A percentile compares a stretch with the other conserved stretches of the same genome.
Conservation (phyloP, 30 jellyfish, hydroid and myxozoan species). For the Aurelia sp. region DNA sequence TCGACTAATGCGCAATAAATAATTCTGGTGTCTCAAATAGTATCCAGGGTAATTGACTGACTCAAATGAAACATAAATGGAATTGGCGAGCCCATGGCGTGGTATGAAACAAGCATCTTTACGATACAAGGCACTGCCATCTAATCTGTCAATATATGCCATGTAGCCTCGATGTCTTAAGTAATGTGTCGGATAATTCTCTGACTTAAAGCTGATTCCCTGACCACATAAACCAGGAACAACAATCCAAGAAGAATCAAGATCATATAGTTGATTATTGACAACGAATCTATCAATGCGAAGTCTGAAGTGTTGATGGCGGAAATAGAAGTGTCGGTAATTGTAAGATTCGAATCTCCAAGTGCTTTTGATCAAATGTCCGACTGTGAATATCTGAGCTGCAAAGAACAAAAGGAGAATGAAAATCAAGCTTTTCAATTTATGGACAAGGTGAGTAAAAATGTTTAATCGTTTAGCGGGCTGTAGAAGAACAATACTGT, state of each 20-base stretch:
- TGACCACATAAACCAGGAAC: conserved; percentile 28
- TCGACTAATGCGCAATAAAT: not conserved
- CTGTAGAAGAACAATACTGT: too few species aligned
- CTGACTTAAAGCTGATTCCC: conserved; percentile 21
- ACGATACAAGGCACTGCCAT: not conserved
- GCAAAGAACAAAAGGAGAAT: too few species aligned
- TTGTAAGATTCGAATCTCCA: conserved; percentile 5
- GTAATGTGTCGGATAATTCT: conserved; percentile 12
- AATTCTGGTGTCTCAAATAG: conserved; percentile 22
- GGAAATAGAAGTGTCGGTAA: not conserved
- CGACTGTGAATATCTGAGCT: too few species aligned
- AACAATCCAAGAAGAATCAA: not conserved
- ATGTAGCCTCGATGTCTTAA: not conserved
- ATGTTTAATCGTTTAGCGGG: too few species aligned
- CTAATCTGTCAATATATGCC: not conserved
- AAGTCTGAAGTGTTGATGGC: not conserved
- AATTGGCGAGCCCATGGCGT: conserved; percentile 27
- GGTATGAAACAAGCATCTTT: conserved; percentile 8
- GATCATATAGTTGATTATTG: not conserved
- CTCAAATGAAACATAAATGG: conserved; percentile 10
- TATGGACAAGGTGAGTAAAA: too few species aligned
- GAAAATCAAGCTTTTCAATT: too few species aligned
- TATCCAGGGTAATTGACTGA: conserved; percentile 23
- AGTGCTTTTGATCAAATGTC: not conserved
- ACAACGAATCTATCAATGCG: not conserved